Evolutionary conservation across 64 coral and sea anemone genomes (phyloP).

Genomic region (Cladopsammia gracilis): DNA sequence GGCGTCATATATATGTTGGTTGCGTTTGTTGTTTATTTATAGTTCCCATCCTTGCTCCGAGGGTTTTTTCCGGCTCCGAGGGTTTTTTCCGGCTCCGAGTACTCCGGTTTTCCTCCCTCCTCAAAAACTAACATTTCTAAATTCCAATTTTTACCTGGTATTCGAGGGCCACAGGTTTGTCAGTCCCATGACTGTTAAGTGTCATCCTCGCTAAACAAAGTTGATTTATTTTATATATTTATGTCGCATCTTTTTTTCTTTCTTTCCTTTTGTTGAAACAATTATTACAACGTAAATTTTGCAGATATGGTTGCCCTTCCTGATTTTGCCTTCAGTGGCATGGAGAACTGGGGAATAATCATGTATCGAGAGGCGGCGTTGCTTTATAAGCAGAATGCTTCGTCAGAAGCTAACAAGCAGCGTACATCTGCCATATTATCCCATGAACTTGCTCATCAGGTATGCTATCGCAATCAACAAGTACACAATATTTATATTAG

Average conservation of each 20-base stretch:
- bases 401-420: slow-evolving; percentile 39
- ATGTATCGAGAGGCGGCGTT: slow-evolving; percentile 53
- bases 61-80: too few relatives aligned
- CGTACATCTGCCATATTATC: slow-evolving; percentile 36
- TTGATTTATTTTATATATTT: not conserved
- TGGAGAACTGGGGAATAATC: slow-evolving; percentile 72
- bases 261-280: not conserved
- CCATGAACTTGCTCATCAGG: slow-evolving; percentile 68
- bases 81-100: too few relatives aligned
- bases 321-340: not conserved
- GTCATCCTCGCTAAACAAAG: too few relatives aligned
- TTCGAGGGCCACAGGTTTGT: too few relatives aligned
- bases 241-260: not conserved
- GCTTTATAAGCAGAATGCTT: slow-evolving; percentile 46
- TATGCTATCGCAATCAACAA: not conserved
- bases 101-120: too few relatives aligned
- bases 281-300: not conserved
- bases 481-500: too few relatives aligned
- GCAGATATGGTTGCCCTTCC: slow-evolving; percentile 64
- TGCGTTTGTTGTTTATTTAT: too few relatives aligned
- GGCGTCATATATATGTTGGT: too few relatives aligned
- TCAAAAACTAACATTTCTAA: too few relatives aligned
- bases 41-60: too few relatives aligned
- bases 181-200: too few relatives aligned
- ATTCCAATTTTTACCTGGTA: too few relatives aligned